Percentiles rank a stretch among this genome's conserved stretches.
Evolutionary conservation across 2,888 invertebrate genomes (phyloP).

Genomic region (Tineola bisselliella): DNA sequence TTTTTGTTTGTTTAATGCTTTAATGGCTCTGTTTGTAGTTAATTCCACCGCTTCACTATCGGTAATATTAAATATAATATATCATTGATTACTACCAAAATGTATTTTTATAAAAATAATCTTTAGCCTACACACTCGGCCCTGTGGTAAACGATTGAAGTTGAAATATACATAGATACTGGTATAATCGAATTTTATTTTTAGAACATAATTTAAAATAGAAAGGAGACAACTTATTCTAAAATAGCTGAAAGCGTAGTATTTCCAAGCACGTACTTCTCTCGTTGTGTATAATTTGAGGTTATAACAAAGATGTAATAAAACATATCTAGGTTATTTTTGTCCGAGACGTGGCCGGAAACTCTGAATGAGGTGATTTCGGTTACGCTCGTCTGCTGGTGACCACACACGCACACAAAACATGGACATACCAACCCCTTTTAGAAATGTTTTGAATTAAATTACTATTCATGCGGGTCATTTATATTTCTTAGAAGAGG

Average conservation of each 20-base stretch:
- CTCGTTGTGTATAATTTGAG: conserved; percentile 11
- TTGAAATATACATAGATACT: too few species aligned
- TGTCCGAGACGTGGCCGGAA: conserved; percentile 15
- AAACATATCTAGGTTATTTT: conserved; percentile 17
- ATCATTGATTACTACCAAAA: too few species aligned
- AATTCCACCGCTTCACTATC: too few species aligned
- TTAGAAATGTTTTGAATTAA: too few species aligned
- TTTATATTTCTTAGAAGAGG: too few species aligned
- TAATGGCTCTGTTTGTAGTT: not conserved
- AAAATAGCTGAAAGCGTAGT: not conserved
- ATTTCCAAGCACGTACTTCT: not conserved
- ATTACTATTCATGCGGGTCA: too few species aligned
- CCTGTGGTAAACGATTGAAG: too few species aligned
- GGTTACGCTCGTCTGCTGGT: not conserved
- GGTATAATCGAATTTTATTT: not conserved
- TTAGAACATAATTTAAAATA: not conserved
- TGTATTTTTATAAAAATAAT: too few species aligned
- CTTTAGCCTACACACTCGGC: too few species aligned
- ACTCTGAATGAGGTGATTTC: conserved; percentile 9
- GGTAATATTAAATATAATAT: too few species aligned
- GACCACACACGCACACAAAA: not conserved
- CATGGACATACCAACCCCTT: too few species aligned
- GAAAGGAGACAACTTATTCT: not conserved
- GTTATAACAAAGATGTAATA: conserved; percentile 12
- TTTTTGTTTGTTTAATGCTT: not conserved